A percentile compares a stretch with the other conserved stretches of the same genome.
phyloP scores from a whole-genome alignment of 2,888 invertebrate species.

The Quadriops clusia region DNA sequence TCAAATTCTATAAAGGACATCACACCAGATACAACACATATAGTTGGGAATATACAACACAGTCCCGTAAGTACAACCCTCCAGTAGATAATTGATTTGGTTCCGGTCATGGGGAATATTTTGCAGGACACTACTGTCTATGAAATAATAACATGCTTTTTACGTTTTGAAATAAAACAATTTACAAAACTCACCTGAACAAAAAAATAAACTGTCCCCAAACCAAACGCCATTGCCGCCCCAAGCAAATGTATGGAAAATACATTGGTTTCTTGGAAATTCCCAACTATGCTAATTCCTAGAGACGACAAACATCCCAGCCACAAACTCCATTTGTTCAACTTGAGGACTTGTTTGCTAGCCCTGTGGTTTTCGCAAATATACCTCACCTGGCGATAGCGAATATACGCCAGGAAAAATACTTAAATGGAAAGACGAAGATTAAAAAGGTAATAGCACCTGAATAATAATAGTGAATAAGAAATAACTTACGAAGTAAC shows the following conservation, averaged over 20 bases:
- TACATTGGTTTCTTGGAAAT: slow-evolving; percentile 59
- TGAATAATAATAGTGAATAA: slow-evolving; percentile 3
- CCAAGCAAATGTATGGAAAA: slow-evolving; percentile 55
- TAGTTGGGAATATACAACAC: too few species aligned
- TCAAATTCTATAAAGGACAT: too few species aligned
- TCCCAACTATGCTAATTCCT: slow-evolving; percentile 58
- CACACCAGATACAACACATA: too few species aligned
- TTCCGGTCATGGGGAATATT: slow-evolving; percentile 1
- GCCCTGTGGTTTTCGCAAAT: slow-evolving; percentile 6
- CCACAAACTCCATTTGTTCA: slow-evolving; percentile 8
- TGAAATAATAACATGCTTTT: neutral
- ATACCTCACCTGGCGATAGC: slow-evolving; percentile 15
- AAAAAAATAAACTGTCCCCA: slow-evolving; percentile 69
- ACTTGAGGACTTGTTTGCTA: slow-evolving; percentile 3
- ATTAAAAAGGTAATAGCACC: neutral
- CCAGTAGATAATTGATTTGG: neutral
- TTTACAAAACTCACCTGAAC: slow-evolving; percentile 48
- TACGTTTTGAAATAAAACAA: neutral
- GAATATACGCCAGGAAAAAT: slow-evolving; percentile 10
- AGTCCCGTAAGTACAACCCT: too few species aligned
- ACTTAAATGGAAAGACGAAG: neutral
- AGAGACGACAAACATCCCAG: slow-evolving; percentile 46
- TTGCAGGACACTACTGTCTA: slow-evolving; percentile 1
- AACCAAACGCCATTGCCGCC: slow-evolving; percentile 60
- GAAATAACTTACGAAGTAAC: slow-evolving; percentile 15